Evolutionary conservation across 2,113 vertebrate genomes (phyloP).

Genomic region (Cnemophilus loriae): DNA sequence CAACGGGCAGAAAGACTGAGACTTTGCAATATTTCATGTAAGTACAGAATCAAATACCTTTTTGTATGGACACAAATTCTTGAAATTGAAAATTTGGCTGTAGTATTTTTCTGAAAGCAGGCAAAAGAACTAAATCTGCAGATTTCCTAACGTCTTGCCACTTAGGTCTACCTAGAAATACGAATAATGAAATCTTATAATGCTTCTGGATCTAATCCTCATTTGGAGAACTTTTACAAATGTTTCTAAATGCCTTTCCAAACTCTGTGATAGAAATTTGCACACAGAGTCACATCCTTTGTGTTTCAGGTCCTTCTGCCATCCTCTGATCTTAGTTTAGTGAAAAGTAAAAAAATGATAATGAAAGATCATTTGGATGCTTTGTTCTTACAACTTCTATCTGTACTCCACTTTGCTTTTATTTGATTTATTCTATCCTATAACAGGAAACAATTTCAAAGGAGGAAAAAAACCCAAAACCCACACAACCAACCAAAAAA

Average conservation of each 20-base stretch:
- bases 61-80: background rate
- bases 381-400: background rate
- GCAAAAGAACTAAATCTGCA: background rate
- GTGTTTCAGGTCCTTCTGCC: background rate
- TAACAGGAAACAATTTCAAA: background rate
- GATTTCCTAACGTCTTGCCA: background rate
- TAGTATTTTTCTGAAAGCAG: background rate
- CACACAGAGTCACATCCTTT: background rate
- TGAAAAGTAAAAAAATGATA: background rate
- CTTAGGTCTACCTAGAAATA: background rate
- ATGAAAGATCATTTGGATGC: background rate
- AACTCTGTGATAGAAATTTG: background rate
- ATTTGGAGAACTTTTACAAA: background rate
- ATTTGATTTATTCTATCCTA: background rate
- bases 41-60: background rate
- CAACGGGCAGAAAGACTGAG: background rate
- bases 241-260: background rate
- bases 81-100: background rate
- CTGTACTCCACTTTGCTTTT: background rate
- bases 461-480: background rate
- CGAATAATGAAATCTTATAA: background rate
- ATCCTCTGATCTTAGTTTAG: background rate
- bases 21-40: background rate
- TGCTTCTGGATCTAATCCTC: background rate
- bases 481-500: background rate